Conservation (phyloP, 1,140 invertebrate species). For the Cyrtorhinus lividipennis region DNA sequence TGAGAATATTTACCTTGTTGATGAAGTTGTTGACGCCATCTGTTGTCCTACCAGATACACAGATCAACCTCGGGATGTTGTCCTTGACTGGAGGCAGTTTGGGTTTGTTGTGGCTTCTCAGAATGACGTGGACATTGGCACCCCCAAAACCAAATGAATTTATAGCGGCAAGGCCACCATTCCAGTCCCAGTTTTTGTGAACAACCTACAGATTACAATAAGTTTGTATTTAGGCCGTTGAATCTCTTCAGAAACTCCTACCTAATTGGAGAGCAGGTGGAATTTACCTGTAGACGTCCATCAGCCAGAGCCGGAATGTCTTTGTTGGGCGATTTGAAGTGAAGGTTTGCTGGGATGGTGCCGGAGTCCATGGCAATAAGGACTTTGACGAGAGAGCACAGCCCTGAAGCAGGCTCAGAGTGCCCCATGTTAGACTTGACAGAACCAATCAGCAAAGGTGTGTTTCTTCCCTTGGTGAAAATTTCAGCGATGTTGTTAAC, state of each 20-base stretch:
- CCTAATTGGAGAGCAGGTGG: too few relatives aligned
- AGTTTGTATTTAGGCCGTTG: too few relatives aligned
- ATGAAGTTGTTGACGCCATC: too few relatives aligned
- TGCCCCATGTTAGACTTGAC: conserved; percentile 98
- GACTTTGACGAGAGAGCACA: conserved; percentile 78
- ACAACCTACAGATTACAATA: conserved; percentile 51
- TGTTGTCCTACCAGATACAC: too few relatives aligned
- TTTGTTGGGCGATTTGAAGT: conserved; percentile 70
- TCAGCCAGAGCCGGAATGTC: conserved; percentile 77
- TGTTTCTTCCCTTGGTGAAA: conserved; percentile 69
- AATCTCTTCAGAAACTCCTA: too few relatives aligned
- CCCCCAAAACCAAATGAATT: conserved; percentile 98
- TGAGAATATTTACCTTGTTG: too few relatives aligned
- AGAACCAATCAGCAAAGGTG: conserved; percentile 78
- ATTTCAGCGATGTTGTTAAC: conserved; percentile 82
- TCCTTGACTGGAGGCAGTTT: too few relatives aligned
- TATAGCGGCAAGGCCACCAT: conserved; percentile 68
- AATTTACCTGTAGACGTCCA: conserved; percentile 62
- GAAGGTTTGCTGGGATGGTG: conserved; percentile 77
- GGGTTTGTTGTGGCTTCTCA: conserved; percentile 65
- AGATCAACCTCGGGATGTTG: too few relatives aligned
- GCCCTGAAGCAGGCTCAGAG: conserved; percentile 80
- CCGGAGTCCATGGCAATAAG: conserved; percentile 79
- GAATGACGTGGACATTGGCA: conserved; percentile 80
- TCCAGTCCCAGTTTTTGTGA: conserved; percentile 57